These are phyloP conservation scores for Poeciliopsis occidentalis DNA, from an alignment of 2,113 vertebrate genomes.

Conservation along the genomic window DNA sequence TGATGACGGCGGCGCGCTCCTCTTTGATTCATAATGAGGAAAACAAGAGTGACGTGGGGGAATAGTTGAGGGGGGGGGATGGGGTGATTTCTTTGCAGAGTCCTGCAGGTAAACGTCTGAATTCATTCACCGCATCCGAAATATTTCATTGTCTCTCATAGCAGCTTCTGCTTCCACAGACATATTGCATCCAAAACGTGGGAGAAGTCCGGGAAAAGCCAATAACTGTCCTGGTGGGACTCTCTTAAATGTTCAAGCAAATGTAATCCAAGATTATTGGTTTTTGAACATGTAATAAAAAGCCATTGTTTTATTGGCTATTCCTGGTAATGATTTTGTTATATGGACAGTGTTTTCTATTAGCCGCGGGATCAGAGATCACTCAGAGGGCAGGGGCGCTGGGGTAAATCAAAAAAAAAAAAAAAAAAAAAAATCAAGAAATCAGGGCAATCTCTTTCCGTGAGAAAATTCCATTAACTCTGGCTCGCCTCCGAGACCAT, in stretches of 20 bases:
- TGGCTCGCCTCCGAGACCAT: slow-evolving; percentile 71
- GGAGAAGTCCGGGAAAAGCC: slow-evolving; percentile 56
- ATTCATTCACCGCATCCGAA: slow-evolving; percentile 40
- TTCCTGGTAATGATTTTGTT: slow-evolving; percentile 69
- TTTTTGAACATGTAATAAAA: slow-evolving; percentile 80
- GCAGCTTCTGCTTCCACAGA: slow-evolving; percentile 39
- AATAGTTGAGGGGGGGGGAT: background rate
- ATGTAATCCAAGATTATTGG: slow-evolving; percentile 75
- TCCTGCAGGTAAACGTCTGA: slow-evolving; percentile 46
- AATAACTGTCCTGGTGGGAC: slow-evolving; percentile 64
- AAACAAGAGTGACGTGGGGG: slow-evolving; percentile 37
- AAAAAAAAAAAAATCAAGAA: slow-evolving; percentile 47
- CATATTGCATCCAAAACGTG: slow-evolving; percentile 65
- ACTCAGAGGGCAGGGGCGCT: slow-evolving; percentile 58
- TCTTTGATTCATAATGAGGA: slow-evolving; percentile 26
- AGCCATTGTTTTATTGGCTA: slow-evolving; percentile 76
- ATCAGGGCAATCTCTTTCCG: slow-evolving; percentile 73
- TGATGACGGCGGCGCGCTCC: background rate
- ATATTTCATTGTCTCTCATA: slow-evolving; percentile 49
- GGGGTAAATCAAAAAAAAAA: slow-evolving; percentile 66
- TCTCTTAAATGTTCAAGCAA: slow-evolving; percentile 69
- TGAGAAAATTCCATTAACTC: slow-evolving; percentile 78
- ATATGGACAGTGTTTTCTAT: slow-evolving; percentile 74
- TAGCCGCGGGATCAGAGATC: slow-evolving; percentile 72
- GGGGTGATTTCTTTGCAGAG: slow-evolving; percentile 9